Percentiles rank a stretch among this genome's conserved stretches.
Evolutionary conservation across 2,888 invertebrate genomes (phyloP).

Genomic region (Troides aeacus): DNA sequence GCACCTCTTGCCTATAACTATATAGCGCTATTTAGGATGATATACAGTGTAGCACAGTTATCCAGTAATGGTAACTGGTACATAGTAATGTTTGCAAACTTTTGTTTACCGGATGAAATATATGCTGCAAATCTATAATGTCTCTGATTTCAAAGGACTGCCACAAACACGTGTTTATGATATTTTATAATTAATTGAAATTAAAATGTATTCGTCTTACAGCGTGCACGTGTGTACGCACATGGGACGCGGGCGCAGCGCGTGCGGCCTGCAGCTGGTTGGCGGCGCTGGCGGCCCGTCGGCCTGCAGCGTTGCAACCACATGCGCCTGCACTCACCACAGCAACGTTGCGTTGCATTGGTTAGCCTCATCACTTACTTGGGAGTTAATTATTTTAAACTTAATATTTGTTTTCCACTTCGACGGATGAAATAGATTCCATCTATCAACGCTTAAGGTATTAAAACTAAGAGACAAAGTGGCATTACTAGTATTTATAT

Average conservation of each 20-base stretch:
- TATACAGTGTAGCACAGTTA: background rate
- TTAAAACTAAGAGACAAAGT: too few species aligned
- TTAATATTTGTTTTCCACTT: too few species aligned
- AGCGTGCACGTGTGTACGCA: constrained; percentile 45
- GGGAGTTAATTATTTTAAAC: too few species aligned
- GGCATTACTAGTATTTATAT: too few species aligned
- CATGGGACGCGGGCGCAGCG: constrained; percentile 64
- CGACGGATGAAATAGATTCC: too few species aligned
- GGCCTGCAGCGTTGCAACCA: constrained; percentile 60
- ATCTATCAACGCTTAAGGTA: too few species aligned
- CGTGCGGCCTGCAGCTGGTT: constrained; percentile 67
- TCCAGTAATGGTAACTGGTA: too few species aligned
- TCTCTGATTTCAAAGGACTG: background rate
- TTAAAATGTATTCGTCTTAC: background rate
- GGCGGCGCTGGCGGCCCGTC: constrained; percentile 56
- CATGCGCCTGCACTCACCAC: constrained; percentile 57
- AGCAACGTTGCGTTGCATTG: constrained; percentile 69
- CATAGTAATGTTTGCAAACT: too few species aligned
- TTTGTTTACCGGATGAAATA: background rate
- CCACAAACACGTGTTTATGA: background rate
- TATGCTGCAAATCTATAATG: too few species aligned
- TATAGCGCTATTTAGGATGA: too few species aligned
- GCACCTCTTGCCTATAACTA: too few species aligned
- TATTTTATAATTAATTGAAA: background rate
- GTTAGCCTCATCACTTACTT: constrained; percentile 36